Base-by-base conservation (phyloP, 1,140 invertebrate genomes). In the Manduca sexta region DNA sequence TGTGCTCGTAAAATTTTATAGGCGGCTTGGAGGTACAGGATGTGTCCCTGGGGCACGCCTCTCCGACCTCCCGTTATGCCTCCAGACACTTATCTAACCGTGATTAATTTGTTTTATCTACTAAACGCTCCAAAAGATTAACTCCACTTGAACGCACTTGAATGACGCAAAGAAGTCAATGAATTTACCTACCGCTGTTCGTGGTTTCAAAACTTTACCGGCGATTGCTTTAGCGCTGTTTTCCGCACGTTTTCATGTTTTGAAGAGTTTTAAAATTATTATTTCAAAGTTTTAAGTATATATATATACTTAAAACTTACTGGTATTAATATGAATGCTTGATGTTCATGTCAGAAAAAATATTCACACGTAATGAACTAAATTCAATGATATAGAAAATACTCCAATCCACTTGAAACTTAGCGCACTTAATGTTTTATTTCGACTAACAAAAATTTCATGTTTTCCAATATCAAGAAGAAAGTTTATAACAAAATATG, bases 101-200 rank as follows among this genome's bases (percentile, higher is more conserved):
- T 78, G 74, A 82, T 82, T 82, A 82, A 82, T 74, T 78, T 69
- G 55, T 67, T 77, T 71, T 71, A 76, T 75, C 64, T 67, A 58
- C 49, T 58, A 65, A 66, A 67, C 58, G 56, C 59, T 52, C 42
- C 60, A 54, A 60, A 51, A 56, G 61, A 58, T 72, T 67, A 65
- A 62, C 68, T 71, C 64, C 53, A 56, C 53, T 49, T 43, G 17
- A 60, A 49, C 43, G 49, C 14, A 35, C 17, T 21, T 26, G 31
- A 51, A 55, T 49, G 17, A 44, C 44, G 30, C 30, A 60, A 42
- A 42, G 40, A 46, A 45, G 31, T 49, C 43, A 42, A 41, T 50
- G 47, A 52, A 41, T 15, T 44, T 34, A 31, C 34, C 21, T 44
- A 45, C 21, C 33, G 16, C 13, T 44, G 15, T 44, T 7, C 21